Base-by-base conservation (phyloP, 2,888 invertebrate genomes). In the Tridacna crocea region DNA sequence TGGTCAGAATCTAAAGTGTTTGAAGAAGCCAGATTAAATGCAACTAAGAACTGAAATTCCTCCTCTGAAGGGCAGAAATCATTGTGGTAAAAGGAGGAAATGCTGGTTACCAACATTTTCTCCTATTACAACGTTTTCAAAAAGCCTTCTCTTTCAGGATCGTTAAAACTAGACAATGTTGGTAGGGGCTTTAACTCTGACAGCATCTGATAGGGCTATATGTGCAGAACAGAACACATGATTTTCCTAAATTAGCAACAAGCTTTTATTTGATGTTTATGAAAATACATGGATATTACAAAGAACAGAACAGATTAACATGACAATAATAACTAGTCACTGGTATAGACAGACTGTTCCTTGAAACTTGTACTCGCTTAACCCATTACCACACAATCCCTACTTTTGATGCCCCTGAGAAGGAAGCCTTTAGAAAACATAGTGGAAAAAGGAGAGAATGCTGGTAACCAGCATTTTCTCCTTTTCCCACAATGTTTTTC, bases 211-310 rank as follows among this genome's bases (percentile, higher is more conserved):
- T 36, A 36, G 8, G 36, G 36, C 8, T 36, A 36, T 36, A 36
- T 8, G 8, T 4, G 36, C 36, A 36, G 36, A 36, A 36, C 36
- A 36, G 36, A 36, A 36, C 36, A 72, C 1, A 1, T 27, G 46
- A 13, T 46, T 66, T 66, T 19, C 46, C 66, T 66, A 66, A 66
- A 66, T 46, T 66, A 66, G 66, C 66, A 66, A 66, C 66, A 66
- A 66, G 66, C 66, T 66, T 66, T 66, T 27, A 46, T 66, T 66
- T 36, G 46, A 66, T 66, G 66, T 66, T 46, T 66, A 66, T 66
- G 66, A 66, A 66, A 66, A 66, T 66, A 66, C 66, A 66, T 66
- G 36, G 66, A 66, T 66, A 66, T 22, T 36, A 26, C 46, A 46
- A 46, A 17, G 36, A 19, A 46, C 36, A 65, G 36, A 66, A 66